A percentile compares a stretch with the other conserved stretches of the same genome.
phyloP scores from a whole-genome alignment of 2,797 vertebrate species.

The Melanotaenia boesemani region DNA sequence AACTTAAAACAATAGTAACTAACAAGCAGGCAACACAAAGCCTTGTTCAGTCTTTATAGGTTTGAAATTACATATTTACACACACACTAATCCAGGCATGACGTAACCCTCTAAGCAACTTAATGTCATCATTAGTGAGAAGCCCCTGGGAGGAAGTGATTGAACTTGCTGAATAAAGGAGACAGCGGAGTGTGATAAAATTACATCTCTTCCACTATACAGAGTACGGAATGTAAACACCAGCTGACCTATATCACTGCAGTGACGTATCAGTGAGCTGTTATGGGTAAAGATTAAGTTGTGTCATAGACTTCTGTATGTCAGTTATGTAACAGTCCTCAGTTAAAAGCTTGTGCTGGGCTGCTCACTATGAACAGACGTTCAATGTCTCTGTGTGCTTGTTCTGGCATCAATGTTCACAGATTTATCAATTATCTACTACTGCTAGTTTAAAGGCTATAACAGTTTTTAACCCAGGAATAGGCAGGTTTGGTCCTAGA shows the following conservation, averaged over 20 bases:
- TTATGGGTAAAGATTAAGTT: slow-evolving; percentile 7
- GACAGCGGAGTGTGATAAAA: background rate
- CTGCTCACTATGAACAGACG: background rate
- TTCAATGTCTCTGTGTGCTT: slow-evolving; percentile 11
- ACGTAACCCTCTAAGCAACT: slow-evolving; percentile 57
- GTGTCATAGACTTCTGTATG: slow-evolving; percentile 13
- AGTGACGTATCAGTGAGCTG: background rate
- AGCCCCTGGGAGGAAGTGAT: slow-evolving; percentile 35
- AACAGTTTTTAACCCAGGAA: no score
- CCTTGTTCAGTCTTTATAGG: slow-evolving; percentile 8
- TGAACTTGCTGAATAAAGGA: slow-evolving; percentile 5
- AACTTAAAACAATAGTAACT: background rate
- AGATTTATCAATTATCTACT: background rate
- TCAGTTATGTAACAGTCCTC: slow-evolving; percentile 41
- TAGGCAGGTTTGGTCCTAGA: no score
- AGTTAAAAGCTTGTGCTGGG: slow-evolving; percentile 4
- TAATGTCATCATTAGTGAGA: slow-evolving; percentile 54
- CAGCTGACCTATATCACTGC: slow-evolving; percentile 32
- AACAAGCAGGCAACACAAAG: background rate
- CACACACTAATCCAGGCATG: slow-evolving; percentile 50
- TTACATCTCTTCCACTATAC: slow-evolving; percentile 1
- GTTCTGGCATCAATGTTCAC: background rate
- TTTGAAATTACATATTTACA: slow-evolving; percentile 1
- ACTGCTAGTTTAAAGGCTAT: no score
- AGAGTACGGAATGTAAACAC: slow-evolving; percentile 18